Conservation (phyloP, 1,140 invertebrate genomes). For the Armadillidium nasatum region DNA sequence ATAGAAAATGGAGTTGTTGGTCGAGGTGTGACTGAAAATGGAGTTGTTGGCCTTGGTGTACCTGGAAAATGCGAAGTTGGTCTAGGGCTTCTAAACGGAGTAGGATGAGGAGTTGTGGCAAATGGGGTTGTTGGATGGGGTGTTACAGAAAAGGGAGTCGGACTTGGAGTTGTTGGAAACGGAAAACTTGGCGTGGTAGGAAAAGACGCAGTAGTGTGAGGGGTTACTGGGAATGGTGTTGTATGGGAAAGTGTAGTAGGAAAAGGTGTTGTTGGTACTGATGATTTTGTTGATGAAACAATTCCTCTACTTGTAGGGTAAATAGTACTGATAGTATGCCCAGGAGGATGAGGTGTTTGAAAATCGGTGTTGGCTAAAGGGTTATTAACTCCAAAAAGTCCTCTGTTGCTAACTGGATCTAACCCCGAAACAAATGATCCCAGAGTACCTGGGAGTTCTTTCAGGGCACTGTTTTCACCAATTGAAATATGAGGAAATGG, state of each 20-base stretch:
- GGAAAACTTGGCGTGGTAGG: constrained; percentile 4
- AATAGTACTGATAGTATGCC: no score
- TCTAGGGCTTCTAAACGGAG: not conserved
- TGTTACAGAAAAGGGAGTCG: constrained; percentile 18
- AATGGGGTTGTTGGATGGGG: constrained; percentile 19
- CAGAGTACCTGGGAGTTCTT: not conserved
- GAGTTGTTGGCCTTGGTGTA: no score
- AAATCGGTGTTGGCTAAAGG: no score
- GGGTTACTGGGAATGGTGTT: not conserved
- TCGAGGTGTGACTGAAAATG: not conserved
- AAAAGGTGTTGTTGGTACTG: not conserved
- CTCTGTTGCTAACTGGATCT: not conserved
- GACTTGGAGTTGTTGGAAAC: not conserved
- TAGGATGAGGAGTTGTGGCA: not conserved
- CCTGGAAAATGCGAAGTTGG: no score
- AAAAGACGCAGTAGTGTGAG: not conserved
- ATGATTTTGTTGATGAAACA: no score
- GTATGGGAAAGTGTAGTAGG: not conserved
- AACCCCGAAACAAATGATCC: not conserved
- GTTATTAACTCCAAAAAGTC: not conserved
- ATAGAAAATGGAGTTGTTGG: not conserved
- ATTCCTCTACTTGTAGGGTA: no score
- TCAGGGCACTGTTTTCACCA: not conserved
- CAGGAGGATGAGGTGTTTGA: no score
- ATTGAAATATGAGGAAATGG: not conserved